Evolutionary conservation across 1,140 invertebrate genomes (phyloP).

Genomic region (Hestina assimilis): DNA sequence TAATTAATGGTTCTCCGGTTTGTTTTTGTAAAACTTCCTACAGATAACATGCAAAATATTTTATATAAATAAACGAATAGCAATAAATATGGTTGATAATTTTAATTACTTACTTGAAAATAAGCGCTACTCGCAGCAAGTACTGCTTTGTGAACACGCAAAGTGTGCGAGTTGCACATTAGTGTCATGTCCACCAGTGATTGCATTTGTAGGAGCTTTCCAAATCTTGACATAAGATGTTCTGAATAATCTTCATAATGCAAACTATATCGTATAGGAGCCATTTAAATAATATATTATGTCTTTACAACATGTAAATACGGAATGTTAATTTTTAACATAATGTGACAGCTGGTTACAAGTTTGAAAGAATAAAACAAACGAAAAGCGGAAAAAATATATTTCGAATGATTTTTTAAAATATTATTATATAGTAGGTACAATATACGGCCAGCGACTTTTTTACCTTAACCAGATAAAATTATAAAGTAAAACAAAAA

Average conservation of each 20-base stretch:
- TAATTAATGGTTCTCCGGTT: slow-evolving; percentile 65
- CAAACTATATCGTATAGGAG: slow-evolving; percentile 72
- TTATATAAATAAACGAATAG: not conserved
- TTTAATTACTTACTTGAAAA: slow-evolving; percentile 75
- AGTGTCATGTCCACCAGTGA: slow-evolving; percentile 81
- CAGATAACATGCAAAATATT: slow-evolving; percentile 18
- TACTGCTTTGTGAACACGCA: slow-evolving; percentile 81
- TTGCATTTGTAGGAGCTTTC: slow-evolving; percentile 80
- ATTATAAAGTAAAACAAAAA: slow-evolving; percentile 21
- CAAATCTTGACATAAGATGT: slow-evolving; percentile 78
- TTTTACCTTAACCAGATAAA: not conserved
- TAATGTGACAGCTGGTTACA: slow-evolving; percentile 15
- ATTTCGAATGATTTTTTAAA: slow-evolving; percentile 15
- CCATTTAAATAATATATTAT: slow-evolving; percentile 42
- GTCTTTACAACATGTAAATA: slow-evolving; percentile 6
- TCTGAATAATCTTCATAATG: slow-evolving; percentile 81
- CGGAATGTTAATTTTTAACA: not conserved
- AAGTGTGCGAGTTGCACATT: slow-evolving; percentile 80
- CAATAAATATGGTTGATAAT: not conserved
- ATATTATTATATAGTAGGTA: not conserved
- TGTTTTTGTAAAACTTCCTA: slow-evolving; percentile 70
- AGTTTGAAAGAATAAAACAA: slow-evolving; percentile 35
- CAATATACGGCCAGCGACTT: not conserved
- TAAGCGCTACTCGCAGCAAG: slow-evolving; percentile 82
- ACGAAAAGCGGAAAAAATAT: slow-evolving; percentile 23